Conservation (phyloP, 2,113 vertebrate genomes). For the Pteruthius melanotis region DNA sequence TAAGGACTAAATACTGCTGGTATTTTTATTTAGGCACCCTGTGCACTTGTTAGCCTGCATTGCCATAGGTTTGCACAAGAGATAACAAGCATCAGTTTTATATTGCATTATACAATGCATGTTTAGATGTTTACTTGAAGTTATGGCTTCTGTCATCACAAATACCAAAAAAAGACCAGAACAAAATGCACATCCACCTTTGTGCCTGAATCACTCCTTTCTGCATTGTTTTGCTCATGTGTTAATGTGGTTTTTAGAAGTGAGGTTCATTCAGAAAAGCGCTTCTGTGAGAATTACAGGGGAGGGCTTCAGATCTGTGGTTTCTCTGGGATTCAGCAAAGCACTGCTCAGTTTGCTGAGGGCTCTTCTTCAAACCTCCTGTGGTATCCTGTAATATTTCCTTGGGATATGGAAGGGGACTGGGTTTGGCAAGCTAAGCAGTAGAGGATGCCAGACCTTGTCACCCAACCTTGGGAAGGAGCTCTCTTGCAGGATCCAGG, state of each 20-base stretch:
- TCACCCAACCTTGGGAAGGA: neutral
- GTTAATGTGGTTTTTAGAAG: neutral
- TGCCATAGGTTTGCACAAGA: slow-evolving; percentile 9
- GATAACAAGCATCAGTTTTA: neutral
- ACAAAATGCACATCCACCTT: slow-evolving; percentile 21
- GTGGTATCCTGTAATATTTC: neutral
- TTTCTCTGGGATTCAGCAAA: neutral
- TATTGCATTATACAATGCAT: slow-evolving; percentile 13
- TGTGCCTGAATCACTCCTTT: slow-evolving; percentile 13
- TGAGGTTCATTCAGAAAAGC: neutral
- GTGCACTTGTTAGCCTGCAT: neutral
- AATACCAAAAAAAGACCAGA: slow-evolving; percentile 32
- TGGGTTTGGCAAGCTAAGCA: neutral
- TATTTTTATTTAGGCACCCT: slow-evolving; percentile 17
- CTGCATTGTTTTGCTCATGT: neutral
- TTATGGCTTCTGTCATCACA: slow-evolving; percentile 17
- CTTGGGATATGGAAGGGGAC: neutral
- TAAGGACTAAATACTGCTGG: neutral
- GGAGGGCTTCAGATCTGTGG: neutral
- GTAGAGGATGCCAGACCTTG: neutral
- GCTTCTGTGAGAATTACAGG: neutral
- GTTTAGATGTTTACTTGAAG: slow-evolving; percentile 37
- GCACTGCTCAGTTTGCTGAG: neutral
- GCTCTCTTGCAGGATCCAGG: neutral
- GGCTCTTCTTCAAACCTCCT: neutral